Percentiles rank a stretch among this genome's conserved stretches.
These are phyloP conservation scores for Glaucomys volans DNA, from an alignment of 2,113 vertebrate species.

Conservation along the genomic window DNA sequence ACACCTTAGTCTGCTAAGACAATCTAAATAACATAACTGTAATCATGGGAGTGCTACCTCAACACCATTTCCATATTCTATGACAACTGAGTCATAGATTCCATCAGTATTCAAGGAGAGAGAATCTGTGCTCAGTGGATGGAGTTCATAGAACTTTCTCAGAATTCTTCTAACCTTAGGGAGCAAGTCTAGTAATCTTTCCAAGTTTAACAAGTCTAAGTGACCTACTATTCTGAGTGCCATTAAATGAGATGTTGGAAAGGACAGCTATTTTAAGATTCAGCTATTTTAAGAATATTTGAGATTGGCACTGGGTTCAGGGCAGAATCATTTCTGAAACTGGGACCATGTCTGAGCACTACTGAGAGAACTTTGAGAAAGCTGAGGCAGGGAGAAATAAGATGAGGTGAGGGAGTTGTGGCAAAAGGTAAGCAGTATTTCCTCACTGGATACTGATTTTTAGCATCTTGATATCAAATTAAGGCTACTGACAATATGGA, in stretches of 20 bases:
- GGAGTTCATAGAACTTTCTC: neutral
- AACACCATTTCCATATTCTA: neutral
- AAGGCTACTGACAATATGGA: neutral
- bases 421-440: neutral
- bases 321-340: neutral
- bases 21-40: neutral
- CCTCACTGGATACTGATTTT: neutral
- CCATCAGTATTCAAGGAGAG: neutral
- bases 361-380: neutral
- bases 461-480: neutral
- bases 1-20: neutral
- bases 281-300: too few species aligned
- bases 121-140: neutral
- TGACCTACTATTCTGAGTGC: neutral
- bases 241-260: neutral
- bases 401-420: neutral
- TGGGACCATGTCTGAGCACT: neutral
- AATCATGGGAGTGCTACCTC: neutral
- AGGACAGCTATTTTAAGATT: neutral
- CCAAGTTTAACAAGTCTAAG: neutral
- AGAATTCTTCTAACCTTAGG: neutral
- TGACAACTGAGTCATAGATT: neutral
- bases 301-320: neutral
- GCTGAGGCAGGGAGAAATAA: neutral
- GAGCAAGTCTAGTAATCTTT: neutral